Evolutionary conservation across 2,888 invertebrate species (phyloP), one percentile per base, ranked within the genome.

Genomic region (Trichopoda pennipes): DNA sequence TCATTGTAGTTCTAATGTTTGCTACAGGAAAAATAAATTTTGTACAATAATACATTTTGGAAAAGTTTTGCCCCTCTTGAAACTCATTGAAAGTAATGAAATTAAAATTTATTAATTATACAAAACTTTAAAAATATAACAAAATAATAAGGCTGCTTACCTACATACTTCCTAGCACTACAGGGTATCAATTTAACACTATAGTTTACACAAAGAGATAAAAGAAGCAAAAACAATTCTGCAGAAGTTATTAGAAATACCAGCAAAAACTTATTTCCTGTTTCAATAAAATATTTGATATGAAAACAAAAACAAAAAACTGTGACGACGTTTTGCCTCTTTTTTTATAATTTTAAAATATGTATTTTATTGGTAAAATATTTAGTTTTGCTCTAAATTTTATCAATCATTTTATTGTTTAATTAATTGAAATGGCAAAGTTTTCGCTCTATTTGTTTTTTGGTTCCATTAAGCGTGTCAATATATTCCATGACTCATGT

Each of bases 381-480:
- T 2, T 16, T 44, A 16, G 55, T 70, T 61, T 53, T 21, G 10
- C 42, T 42, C 10, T 28, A n/a, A 23, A 32, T 56, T 76, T 51
- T 60, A 51, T 68, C 28, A 51, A 60, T 68, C 42, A 68, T 53
- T 38, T 53, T 21, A 44, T 74, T 75, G 32, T 75, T 68, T 66
- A 72, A 66, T 66, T 66, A 75, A 68, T 66, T 66, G 8, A 72
- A 66, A 66, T 58, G 66, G 53, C 70, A 66, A 61, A 49, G 60
- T 72, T 81, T 76, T 42, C 72, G 80, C 80, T 76, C 76, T 76
- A 76, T 76, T 81, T 81, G 53, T 61, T 64, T 44, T 64, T 44
- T 32, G 1, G 7, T 51, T 51, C 19, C 6, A 3, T 38, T 56
- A 38, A 28, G 8, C 32, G 38, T 19, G 14, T 28, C 8, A 16